Conservation (phyloP, 1,140 invertebrate species). For the Drosophila carrolli region DNA sequence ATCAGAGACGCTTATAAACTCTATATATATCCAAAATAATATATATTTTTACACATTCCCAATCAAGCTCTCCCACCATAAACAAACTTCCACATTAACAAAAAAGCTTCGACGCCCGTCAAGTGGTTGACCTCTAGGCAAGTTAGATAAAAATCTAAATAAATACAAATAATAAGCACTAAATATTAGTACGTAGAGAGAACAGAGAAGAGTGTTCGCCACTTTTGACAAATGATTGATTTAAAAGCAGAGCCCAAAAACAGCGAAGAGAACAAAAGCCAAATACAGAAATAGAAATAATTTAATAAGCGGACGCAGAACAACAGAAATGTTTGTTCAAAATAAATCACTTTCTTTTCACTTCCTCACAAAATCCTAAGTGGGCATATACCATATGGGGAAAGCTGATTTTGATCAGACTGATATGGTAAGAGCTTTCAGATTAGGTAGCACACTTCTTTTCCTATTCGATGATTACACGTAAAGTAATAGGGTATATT, state of each 20-base stretch:
- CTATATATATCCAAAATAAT: not conserved
- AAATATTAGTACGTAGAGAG: constrained; percentile 16
- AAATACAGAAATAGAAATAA: constrained; percentile 37
- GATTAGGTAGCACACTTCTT: constrained; percentile 2
- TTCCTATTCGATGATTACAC: not conserved
- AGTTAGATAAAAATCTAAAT: constrained; percentile 58
- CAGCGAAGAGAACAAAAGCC: constrained; percentile 1
- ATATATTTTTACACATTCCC: constrained; percentile 17
- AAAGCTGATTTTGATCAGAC: constrained; percentile 1
- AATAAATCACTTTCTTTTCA: constrained; percentile 30
- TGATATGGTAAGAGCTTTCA: constrained; percentile 8
- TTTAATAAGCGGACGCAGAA: constrained; percentile 6
- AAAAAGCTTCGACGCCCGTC: constrained; percentile 26
- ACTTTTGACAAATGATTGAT: constrained; percentile 70
- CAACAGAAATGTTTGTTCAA: constrained; percentile 16
- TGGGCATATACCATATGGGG: constrained; percentile 24
- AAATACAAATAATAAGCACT: constrained; percentile 30
- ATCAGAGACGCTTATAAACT: not conserved
- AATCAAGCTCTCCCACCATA: constrained; percentile 19
- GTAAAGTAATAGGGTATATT: too few species aligned
- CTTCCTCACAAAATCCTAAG: constrained; percentile 17
- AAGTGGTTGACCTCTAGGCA: constrained; percentile 72
- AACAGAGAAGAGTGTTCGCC: constrained; percentile 8
- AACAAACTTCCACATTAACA: constrained; percentile 29
- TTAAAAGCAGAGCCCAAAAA: constrained; percentile 46